These are phyloP conservation scores for Zosterops hypoxanthus DNA, from an alignment of 2,113 vertebrate genomes.

Conservation along the genomic window DNA sequence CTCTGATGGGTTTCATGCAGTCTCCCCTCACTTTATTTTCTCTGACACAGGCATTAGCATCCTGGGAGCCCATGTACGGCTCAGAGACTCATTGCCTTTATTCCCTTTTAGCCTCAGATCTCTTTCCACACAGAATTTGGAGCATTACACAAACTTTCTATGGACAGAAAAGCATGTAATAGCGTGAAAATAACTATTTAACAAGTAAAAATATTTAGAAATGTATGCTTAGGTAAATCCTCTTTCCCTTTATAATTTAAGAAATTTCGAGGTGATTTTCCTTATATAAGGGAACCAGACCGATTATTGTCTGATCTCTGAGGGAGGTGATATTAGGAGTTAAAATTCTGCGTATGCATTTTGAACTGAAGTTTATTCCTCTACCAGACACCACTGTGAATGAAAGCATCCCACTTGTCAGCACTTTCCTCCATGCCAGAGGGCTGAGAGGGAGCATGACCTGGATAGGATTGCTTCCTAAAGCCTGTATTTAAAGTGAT, in stretches of 20 bases:
- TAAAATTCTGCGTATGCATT: neutral
- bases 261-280: neutral
- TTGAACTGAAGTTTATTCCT: neutral
- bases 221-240: neutral
- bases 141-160: neutral
- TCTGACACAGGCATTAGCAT: neutral
- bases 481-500: neutral
- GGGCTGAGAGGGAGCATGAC: neutral
- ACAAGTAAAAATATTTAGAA: neutral
- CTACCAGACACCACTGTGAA: neutral
- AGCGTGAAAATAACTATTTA: neutral
- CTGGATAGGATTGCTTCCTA: neutral
- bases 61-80: neutral
- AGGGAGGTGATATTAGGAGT: neutral
- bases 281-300: neutral
- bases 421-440: neutral
- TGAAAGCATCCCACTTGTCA: neutral
- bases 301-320: neutral
- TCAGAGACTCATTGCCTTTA: neutral
- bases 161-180: rapidly evolving
- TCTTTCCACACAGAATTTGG: neutral
- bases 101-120: neutral
- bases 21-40: neutral
- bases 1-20: neutral
- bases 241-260: neutral